Base-by-base conservation (phyloP, 2,797 vertebrate genomes). In the Mionectes olivaceus region DNA sequence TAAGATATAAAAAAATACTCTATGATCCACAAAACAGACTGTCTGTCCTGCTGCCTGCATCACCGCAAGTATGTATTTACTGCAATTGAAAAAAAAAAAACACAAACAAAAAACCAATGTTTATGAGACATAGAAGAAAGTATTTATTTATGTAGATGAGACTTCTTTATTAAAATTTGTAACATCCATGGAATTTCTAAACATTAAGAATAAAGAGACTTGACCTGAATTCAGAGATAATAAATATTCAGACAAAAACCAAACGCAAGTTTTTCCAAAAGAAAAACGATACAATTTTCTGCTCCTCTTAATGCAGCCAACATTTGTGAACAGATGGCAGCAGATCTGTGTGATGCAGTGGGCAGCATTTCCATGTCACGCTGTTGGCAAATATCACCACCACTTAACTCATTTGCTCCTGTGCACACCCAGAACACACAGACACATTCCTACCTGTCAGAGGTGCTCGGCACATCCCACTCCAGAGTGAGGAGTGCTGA, bases 321-420 rank as follows among this genome's bases (percentile, higher is more conserved):
- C 56, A 61, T 85, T 69, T 75, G 53, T 43, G 81, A 96, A 93
- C 96, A 97, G 96, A 96, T 95, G 95, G 95, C 3, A 82, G 76
- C 53, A 92, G 69, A 85, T 92, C 44, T 49, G 71, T 59, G 81
- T 39, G 86, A 94, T 87, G 71, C 81, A 95, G 94, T 96, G 90
- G 95, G 95, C 90, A 95, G 90, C 53, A 87, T 89, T 87, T 96
- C 86, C 95, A 89, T 92, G 85, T 65, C 94, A 75, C 1, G 8
- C 90, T 94, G 69, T 88, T 92, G 90, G 93, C 90, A 96, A 90
- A 69, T 69, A 78, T 7, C 77, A 74, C 50, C 70, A 70, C 12
- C 67, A 63, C 63, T 93, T 94, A 76, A 83, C 80, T 84, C 46
- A 1, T 76, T 70, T 82, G 70, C 46, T 89, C 49, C 83, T 87